phyloP scores from a whole-genome alignment of 2,888 invertebrate genomes.

The Dryadula phaetusa region DNA sequence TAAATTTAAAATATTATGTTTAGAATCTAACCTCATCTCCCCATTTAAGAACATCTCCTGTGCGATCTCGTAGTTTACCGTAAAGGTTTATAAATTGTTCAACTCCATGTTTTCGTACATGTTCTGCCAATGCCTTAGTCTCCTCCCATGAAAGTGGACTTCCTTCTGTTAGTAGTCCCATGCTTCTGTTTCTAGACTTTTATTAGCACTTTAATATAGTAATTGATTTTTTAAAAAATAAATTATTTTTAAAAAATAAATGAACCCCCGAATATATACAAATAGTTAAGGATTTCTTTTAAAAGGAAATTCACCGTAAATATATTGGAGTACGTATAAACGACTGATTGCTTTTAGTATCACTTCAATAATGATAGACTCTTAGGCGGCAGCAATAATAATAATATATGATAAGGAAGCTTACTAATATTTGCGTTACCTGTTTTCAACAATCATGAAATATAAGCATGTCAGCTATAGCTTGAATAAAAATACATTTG shows the following conservation, averaged over 20 bases:
- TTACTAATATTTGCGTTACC: conserved; percentile 11
- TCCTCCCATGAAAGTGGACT: conserved; percentile 98
- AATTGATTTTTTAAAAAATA: background rate
- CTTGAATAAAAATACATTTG: background rate
- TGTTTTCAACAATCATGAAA: conserved; percentile 5
- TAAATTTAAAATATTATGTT: too few relatives aligned
- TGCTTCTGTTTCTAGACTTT: conserved; percentile 64
- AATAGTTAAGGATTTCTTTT: too few relatives aligned
- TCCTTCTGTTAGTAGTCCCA: conserved; percentile 98
- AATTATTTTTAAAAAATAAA: background rate
- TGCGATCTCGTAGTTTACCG: conserved; percentile 92
- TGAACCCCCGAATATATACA: too few relatives aligned
- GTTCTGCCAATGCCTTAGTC: conserved; percentile 92
- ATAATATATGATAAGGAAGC: conserved; percentile 11
- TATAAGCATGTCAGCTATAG: background rate
- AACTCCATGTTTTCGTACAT: conserved; percentile 97
- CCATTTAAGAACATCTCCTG: conserved; percentile 98
- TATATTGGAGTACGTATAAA: background rate
- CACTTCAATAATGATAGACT: conserved; percentile 17
- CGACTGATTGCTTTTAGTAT: conserved; percentile 3
- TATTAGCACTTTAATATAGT: background rate
- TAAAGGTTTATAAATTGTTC: conserved; percentile 98
- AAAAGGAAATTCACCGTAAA: background rate
- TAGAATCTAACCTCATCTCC: conserved; percentile 94
- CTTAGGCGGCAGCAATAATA: conserved; percentile 1